Conservation (phyloP, 2,113 vertebrate genomes). For the Podocnemis expansa region DNA sequence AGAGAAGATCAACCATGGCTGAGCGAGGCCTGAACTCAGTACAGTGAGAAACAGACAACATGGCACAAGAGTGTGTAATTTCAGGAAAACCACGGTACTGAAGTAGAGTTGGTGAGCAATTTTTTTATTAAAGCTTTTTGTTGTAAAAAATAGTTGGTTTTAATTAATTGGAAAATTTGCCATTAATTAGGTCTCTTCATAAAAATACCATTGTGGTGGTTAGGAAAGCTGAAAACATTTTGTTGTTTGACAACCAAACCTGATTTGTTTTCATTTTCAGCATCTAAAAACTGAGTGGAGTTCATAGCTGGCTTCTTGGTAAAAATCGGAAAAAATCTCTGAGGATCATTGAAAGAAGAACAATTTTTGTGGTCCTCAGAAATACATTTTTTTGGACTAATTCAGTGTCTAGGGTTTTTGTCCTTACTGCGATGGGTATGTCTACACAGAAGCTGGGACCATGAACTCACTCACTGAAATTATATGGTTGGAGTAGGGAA, state of each 20-base stretch:
- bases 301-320: fast-evolving
- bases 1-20: background rate
- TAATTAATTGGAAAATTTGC: background rate
- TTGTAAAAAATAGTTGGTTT: background rate
- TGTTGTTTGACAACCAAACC: background rate
- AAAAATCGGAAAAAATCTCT: background rate
- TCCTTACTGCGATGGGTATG: background rate
- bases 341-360: background rate
- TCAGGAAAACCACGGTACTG: background rate
- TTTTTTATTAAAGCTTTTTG: background rate
- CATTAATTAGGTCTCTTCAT: background rate
- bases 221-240: background rate
- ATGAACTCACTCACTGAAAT: background rate
- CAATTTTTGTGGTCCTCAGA: background rate
- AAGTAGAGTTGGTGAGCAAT: background rate
- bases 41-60: background rate
- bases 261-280: too few relatives aligned
- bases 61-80: background rate
- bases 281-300: background rate
- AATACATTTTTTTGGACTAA: background rate
- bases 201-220: background rate
- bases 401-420: background rate
- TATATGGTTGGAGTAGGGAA: background rate
- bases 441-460: background rate
- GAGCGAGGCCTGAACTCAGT: background rate